Base-by-base conservation (phyloP, 2,888 invertebrate species). In the Erebia aethiops region DNA sequence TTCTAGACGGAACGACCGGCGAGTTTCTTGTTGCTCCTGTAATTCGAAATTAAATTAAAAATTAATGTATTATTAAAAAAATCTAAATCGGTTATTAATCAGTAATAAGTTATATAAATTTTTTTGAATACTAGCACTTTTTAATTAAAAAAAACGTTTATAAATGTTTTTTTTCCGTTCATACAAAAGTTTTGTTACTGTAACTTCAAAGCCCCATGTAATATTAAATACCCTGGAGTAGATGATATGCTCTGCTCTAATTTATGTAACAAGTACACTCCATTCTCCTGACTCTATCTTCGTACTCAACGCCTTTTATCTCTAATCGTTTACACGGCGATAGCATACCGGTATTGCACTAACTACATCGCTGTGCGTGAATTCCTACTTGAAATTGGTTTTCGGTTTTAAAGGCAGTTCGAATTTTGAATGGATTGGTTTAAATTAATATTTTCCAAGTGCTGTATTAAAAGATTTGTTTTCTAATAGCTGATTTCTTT, bases 221-320 rank as follows among this genome's bases (percentile, higher is more conserved):
- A 26, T 3, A 64, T 8, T 21, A 21, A 1, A 41, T 13, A 35
- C 54, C 1, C 8, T 57, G 8, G 26, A 41, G 41, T 57, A 14
- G 21, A n/a, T 49, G 14, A n/a, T 49, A 49, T 49, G 49, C 62
- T 62, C 21, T 3, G 26, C 26, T n/a, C 35, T 41, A 43, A 43
- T 60, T n/a, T n/a, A n/a, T 49, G 67, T 68, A 51, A 68, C 54
- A 69, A 61, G 66, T 56, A 70, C 68, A 71, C 71, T 71, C 70
- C 52, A 71, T 71, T 72, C 64, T 69, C 54, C 57, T 70, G 62
- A 54, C 67, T 51, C 64, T 72, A 67, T 73, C 70, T 71, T 65
- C 41, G 69, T 56, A 21, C 62, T 69, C 62, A 72, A 72, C 72
- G 73, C 74, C 74, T 71, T 61, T 72, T 74, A 73, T 74, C 70